Base-by-base conservation (phyloP, 2,797 vertebrate genomes). In the Eleutherodactylus coqui region DNA sequence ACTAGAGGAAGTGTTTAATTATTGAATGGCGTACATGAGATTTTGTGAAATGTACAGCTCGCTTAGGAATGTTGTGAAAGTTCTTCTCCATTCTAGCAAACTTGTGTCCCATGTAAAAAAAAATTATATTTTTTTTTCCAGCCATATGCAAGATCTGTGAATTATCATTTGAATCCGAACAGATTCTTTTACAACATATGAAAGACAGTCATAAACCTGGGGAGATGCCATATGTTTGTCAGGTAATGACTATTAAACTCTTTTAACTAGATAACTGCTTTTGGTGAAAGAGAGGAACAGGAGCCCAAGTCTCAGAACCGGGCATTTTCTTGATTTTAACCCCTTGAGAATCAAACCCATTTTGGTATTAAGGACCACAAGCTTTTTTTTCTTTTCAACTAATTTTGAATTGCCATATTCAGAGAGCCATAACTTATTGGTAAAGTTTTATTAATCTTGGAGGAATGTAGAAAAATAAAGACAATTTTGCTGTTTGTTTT, bases 131-230 rank as follows among this genome's bases (percentile, higher is more conserved):
- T 88, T 85, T 45, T 13, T 3, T n/a, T 84, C n/a, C 89, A 99
- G 98, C 98, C 0, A 98, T 97, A 88, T 99, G 98, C 92, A 99
- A 98, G 93, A 99, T 99, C 89, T 99, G 98, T 90, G 98, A 99
- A 90, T 94, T 99, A 90, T 98, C 98, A 19, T 99, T 98, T 94
- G 98, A 99, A 89, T 96, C 97, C 0, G 98, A 99, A 89, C 98
- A 99, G 92, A 94, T 97, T 90, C 97, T 99, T 85, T 91, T 99
- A 90, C 97, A 99, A 89, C 98, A 99, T 90, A 99, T 99, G 98
- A 99, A 99, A 92, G 96, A 97, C 92, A 98, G 96, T 94, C 98
- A 99, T 93, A 99, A 98, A 92, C 98, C 98, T 0, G 98, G 98
- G 90, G 98, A 99, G 94, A 99, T 99, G 98, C 98, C 98, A 2